Evolutionary conservation across 1,140 invertebrate genomes (phyloP).

Genomic region (Lepidostoma basale): DNA sequence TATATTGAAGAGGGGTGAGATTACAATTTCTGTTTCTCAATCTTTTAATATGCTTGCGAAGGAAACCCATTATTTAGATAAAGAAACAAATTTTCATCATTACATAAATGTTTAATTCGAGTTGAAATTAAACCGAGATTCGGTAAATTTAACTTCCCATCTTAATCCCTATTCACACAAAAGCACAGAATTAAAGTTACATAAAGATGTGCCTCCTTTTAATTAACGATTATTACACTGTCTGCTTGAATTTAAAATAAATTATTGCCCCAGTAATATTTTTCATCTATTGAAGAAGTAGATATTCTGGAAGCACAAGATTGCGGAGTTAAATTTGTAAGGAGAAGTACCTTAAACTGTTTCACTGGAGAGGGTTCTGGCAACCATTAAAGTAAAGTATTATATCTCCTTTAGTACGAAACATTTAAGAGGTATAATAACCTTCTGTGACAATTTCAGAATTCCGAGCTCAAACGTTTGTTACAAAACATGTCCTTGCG

Average conservation of each 20-base stretch:
- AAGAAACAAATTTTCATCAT: neutral
- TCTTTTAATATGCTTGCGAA: neutral
- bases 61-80: neutral
- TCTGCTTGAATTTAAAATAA: slow-evolving; percentile 21
- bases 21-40: neutral
- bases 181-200: slow-evolving; percentile 14
- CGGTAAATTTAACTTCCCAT: neutral
- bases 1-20: no score
- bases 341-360: slow-evolving; percentile 14
- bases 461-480: slow-evolving; percentile 12
- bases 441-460: slow-evolving; percentile 24
- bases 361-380: slow-evolving; percentile 10
- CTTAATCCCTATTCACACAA: neutral
- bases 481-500: slow-evolving; percentile 15
- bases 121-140: neutral
- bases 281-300: slow-evolving; percentile 12
- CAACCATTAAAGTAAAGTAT: slow-evolving; percentile 21
- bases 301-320: slow-evolving; percentile 17
- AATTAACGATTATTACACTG: slow-evolving; percentile 23
- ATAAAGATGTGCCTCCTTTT: slow-evolving; percentile 12
- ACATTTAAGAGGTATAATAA: slow-evolving; percentile 19
- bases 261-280: slow-evolving; percentile 20
- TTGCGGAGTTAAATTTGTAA: slow-evolving; percentile 25
- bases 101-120: neutral
- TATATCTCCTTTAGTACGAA: slow-evolving; percentile 21